Base-by-base conservation (phyloP, 1,140 invertebrate genomes). In the Ericerus pela region DNA sequence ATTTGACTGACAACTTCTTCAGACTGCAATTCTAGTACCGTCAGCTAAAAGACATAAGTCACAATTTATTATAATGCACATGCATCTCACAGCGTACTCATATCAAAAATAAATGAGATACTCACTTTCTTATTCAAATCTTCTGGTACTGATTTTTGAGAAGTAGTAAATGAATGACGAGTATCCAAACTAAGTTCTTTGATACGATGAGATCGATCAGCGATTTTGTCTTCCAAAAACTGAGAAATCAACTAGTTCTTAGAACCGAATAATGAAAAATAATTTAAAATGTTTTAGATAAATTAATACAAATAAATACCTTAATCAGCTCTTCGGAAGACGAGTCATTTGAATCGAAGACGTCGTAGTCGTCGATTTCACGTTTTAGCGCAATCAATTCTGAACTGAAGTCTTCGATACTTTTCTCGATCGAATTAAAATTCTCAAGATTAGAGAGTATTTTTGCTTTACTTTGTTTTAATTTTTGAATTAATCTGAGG, bases 1-100 rank as follows among this genome's bases (percentile, higher is more conserved):
- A 91, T 85, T 8, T 76, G 77, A 58, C 79, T 78, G 30, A 76
- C 73, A 16, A 87, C 75, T 52, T 79, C 77, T 68, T 94, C 89
- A 26, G 83, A 76, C n/a, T 82, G 73, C 38, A 93, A 70, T 70
- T 88, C 85, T 58, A 88, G 72, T 54, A 78, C 74, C 1, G 82
- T 84, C 57, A 87, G 69, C 69, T 68, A 58, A 58, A 55, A 22
- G 4, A 33, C 30, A 33, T n/a, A 33, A 8, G 30, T 33, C 8
- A 33, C n/a, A 33, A 33, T 10, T 33, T 8, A 33, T 10, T 33
- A 33, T 33, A 33, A 33, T 10, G 8, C 8, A n/a, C n/a, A 10
- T n/a, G 8, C 30, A 33, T 33, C n/a, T 33, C 8, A 10, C 8
- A 33, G 8, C n/a, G 8, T 10, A 33, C n/a, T 33, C n/a, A 10